Evolutionary conservation across 2,797 vertebrate genomes (phyloP), one percentile per base, ranked within the genome.

Genomic region (Phoxinus dragarum): DNA sequence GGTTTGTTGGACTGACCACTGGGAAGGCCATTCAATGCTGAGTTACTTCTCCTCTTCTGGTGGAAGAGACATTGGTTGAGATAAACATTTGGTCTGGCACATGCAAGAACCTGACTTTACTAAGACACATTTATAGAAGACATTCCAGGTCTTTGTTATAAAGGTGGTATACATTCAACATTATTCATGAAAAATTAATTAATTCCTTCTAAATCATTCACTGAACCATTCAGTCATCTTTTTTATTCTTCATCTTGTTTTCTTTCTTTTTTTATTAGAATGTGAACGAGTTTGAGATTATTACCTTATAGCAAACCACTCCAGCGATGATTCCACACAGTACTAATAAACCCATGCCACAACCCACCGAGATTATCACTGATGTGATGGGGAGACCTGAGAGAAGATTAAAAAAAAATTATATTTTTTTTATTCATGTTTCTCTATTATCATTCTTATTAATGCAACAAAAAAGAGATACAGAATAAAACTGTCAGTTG

Each of bases 291-390:
- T 56, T 47, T 34, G 36, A 19, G 12, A 52, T 54, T 3, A 56
- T 80, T 88, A 88, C 87, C 80, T 68, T 88, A 27, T 19, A 79
- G 16, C 66, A 84, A 44, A 85, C 7, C 40, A 83, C 21, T 21
- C 56, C 12, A 10, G 23, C 42, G 16, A 81, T 72, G 82, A 89
- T 67, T 42, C 27, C 69, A 23, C 42, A 49, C 23, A 88, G 31
- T 14, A 81, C 16, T 34, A 84, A 40, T 11, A 86, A 61, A 59
- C 36, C 56, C 3, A 72, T 52, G 8, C 80, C 85, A 67, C 75
- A 85, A 2, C 61, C 40, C 34, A 78, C 47, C 4, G 64, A 86
- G 5, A 88, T 31, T 0, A 86, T 67, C 76, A 27, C 34, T 56
- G 27, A 27, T 27, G 38, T 67, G 54, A 59, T 11, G 4, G 87